Conservation (phyloP, 2,888 invertebrate genomes). For the Napeogenes inachia region DNA sequence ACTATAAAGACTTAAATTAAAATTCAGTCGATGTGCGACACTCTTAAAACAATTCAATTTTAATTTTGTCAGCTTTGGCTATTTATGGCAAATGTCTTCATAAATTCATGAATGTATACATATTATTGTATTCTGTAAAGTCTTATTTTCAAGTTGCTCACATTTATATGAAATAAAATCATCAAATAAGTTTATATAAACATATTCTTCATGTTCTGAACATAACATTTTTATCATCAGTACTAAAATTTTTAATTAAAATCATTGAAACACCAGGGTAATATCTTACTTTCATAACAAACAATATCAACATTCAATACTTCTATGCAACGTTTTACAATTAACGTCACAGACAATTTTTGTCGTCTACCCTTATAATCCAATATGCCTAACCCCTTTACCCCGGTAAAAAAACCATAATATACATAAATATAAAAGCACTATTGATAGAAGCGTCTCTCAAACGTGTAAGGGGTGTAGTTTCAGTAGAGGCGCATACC, state of each 20-base stretch:
- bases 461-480: conserved; percentile 38
- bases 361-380: too few species aligned
- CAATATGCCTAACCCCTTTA: too few species aligned
- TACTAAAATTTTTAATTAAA: too few species aligned
- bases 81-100: neutral
- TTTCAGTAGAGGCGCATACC: conserved; percentile 87
- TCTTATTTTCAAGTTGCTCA: conserved; percentile 4
- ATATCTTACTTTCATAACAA: too few species aligned
- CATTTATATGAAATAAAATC: conserved; percentile 1
- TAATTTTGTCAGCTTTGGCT: neutral
- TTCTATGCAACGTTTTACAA: too few species aligned
- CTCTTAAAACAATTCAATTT: neutral
- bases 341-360: too few species aligned
- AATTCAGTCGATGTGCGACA: too few species aligned
- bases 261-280: too few species aligned
- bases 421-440: conserved; percentile 1
- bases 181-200: neutral
- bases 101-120: neutral
- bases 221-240: too few species aligned
- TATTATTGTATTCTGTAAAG: neutral
- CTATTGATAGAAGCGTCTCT: conserved; percentile 18
- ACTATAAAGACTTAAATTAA: neutral
- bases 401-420: neutral
- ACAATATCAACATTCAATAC: too few species aligned
- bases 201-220: neutral